Base-by-base conservation (phyloP, 2,888 invertebrate species). In the Charanyca ferruginea region DNA sequence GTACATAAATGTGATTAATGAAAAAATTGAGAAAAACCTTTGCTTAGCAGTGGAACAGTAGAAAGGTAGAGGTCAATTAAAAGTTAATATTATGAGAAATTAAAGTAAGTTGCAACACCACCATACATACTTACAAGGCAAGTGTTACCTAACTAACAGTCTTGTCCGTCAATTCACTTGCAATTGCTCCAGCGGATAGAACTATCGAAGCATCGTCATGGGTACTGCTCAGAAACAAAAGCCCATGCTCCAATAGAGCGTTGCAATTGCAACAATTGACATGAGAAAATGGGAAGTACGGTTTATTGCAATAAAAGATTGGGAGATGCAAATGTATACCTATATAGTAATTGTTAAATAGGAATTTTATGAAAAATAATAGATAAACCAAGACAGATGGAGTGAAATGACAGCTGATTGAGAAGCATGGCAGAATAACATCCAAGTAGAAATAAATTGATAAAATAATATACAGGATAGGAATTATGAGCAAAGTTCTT, bases 161-260 rank as follows among this genome's bases (percentile, higher is more conserved):
- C 49, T 68, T 79, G 80, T 69, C 80, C 52, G 59, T 68, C 62
- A 60, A 53, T 48, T 16, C 25, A 51, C 38, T 61, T 52, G 42
- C 35, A 53, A 18, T 73, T 70, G 68, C 66, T 71, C 62, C 42
- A 66, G 64, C 67, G 60, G 71, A 78, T 73, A 78, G 68, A 86
- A 80, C 79, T 83, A 83, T 82, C 84, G 75, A 81, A 57, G 53
- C 80, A 78, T 71, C 86, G 94, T 94, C 89, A 93, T 92, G 93
- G 90, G 73, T 80, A 65, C 74, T 89, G 85, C 68, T 45, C 90
- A 87, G 73, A 88, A 87, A 95, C 95, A 95, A 94, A 89, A 85
- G 81, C 84, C 81, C 87, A 90, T 92, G 95, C 93, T 94, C 90
- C 93, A 90, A 92, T 94, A 92, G 94, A 94, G 94, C 95, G 91